Evolutionary conservation across 2,113 vertebrate species (phyloP).

Genomic region (Dascyllus trimaculatus): DNA sequence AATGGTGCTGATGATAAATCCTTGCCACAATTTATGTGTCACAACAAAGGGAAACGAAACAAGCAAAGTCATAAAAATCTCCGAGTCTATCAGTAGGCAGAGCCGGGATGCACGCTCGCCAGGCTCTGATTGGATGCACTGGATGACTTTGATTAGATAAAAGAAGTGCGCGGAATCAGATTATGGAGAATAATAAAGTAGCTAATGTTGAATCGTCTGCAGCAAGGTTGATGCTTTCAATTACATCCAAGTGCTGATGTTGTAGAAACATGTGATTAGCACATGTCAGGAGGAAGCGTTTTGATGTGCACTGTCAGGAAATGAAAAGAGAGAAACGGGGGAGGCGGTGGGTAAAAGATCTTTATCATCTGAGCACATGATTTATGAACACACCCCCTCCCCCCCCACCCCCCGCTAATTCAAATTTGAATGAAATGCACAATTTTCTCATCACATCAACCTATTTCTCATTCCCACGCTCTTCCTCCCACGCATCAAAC

Average conservation of each 20-base stretch:
- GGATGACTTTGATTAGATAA: conserved; percentile 50
- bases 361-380: conserved; percentile 39
- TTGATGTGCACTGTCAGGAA: conserved; percentile 41
- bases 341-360: conserved; percentile 5
- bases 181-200: conserved; percentile 54
- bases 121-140: conserved; percentile 25
- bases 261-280: conserved; percentile 53
- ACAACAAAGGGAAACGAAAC: conserved; percentile 3
- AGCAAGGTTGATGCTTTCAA: conserved; percentile 46
- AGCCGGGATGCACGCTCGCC: not conserved
- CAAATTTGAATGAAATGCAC: conserved; percentile 37
- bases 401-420: conserved; percentile 3
- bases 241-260: conserved; percentile 41
- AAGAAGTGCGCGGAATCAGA: conserved; percentile 37
- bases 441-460: conserved; percentile 33
- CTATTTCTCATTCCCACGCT: conserved; percentile 25
- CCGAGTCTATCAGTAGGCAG: conserved; percentile 21
- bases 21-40: not conserved
- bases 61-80: conserved; percentile 14
- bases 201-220: conserved; percentile 47
- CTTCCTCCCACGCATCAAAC: conserved; percentile 14
- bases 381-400: conserved; percentile 19
- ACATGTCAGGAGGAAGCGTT: conserved; percentile 30
- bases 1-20: conserved; percentile 19
- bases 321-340: conserved; percentile 13